phyloP scores from a whole-genome alignment of 2,888 invertebrate genomes.

The Alitta virens region DNA sequence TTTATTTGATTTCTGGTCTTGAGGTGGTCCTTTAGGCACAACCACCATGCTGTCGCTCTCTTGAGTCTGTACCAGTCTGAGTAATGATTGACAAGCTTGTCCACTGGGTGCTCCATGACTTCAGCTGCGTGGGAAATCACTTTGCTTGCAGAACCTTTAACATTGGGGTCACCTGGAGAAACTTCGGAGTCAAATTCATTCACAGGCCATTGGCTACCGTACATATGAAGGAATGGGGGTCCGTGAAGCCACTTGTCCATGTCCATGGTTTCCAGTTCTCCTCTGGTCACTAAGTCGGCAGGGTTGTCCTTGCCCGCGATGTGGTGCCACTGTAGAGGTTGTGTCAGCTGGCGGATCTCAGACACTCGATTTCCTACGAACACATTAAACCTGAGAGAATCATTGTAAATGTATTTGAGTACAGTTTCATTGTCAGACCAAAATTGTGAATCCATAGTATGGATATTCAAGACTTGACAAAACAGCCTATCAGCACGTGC shows the following conservation, averaged over 20 bases:
- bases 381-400: conserved; percentile 8
- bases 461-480: not conserved
- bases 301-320: conserved; percentile 1
- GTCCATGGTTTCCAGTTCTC: too few relatives aligned
- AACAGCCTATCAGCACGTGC: not conserved
- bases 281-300: conserved; percentile 1
- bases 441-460: not conserved
- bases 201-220: not conserved
- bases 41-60: too few relatives aligned
- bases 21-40: too few relatives aligned
- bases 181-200: not conserved
- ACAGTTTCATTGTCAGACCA: conserved; percentile 2
- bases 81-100: too few relatives aligned
- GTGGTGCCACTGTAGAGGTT: conserved; percentile 9
- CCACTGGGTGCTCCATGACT: too few relatives aligned
- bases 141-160: not conserved
- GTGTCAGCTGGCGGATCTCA: not conserved
- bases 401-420: conserved; percentile 2
- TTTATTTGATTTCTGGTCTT: too few relatives aligned
- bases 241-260: not conserved
- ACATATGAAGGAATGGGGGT: not conserved
- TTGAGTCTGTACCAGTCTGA: too few relatives aligned
- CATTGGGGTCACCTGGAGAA: not conserved
- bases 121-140: too few relatives aligned
- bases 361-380: conserved; percentile 7